phyloP scores from a whole-genome alignment of 92 coral and sea anemone genomes.

The Meandrina meandrites region DNA sequence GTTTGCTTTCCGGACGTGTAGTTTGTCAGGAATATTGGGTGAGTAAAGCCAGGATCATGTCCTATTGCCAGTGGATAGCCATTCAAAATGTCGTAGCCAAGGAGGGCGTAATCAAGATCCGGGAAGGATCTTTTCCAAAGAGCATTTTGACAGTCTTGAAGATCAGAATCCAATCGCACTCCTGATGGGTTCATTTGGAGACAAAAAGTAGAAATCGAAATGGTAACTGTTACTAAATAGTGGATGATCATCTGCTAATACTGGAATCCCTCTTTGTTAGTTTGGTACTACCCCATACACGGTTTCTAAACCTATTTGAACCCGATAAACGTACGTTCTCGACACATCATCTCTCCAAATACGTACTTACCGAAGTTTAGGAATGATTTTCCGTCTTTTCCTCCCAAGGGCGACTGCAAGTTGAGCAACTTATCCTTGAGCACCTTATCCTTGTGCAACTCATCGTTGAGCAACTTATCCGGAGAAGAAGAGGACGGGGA shows the following conservation, averaged over 20 bases:
- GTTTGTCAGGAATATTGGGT: constrained; percentile 59
- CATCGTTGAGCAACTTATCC: constrained; percentile 16
- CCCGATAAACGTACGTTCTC: neutral
- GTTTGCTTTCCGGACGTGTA: constrained; percentile 36
- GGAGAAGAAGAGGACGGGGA: neutral
- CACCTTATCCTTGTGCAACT: constrained; percentile 18
- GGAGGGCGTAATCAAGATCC: constrained; percentile 62
- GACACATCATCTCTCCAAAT: too few relatives aligned
- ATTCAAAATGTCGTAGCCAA: constrained; percentile 59
- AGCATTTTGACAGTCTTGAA: constrained; percentile 42
- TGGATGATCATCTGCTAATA: too few relatives aligned
- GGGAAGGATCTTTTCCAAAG: constrained; percentile 56
- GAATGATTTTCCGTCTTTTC: constrained; percentile 32
- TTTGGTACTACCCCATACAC: too few relatives aligned
- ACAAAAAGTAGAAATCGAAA: neutral
- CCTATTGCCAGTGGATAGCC: constrained; percentile 64
- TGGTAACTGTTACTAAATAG: neutral
- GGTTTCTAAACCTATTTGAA: too few relatives aligned
- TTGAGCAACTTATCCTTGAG: too few relatives aligned
- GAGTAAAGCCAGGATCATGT: constrained; percentile 73
- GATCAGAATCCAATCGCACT: constrained; percentile 23
- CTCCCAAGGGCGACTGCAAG: too few relatives aligned
- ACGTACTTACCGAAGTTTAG: constrained; percentile 33
- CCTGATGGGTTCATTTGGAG: constrained; percentile 12
- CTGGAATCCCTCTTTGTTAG: too few relatives aligned